Conservation (phyloP, 1,140 invertebrate genomes). For the Diabrotica virgifera region DNA sequence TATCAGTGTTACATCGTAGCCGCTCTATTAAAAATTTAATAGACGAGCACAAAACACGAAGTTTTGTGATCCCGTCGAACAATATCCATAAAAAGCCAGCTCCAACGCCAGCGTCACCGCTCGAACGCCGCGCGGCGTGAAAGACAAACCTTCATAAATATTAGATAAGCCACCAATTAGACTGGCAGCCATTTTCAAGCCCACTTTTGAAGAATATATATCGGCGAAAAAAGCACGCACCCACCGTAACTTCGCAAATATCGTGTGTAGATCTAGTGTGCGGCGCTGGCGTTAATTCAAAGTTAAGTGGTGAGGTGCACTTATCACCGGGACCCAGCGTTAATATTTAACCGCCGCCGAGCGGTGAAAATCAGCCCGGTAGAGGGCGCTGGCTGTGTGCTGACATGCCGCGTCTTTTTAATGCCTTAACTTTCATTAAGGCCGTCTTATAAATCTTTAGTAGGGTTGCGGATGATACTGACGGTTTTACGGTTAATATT, state of each 20-base stretch:
- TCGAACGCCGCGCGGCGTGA: neutral
- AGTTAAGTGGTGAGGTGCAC: constrained; percentile 39
- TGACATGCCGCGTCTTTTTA: constrained; percentile 45
- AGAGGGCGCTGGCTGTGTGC: constrained; percentile 22
- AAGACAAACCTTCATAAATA: constrained; percentile 24
- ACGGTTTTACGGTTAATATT: too few species aligned
- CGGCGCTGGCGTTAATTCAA: constrained; percentile 29
- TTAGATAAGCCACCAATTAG: constrained; percentile 28
- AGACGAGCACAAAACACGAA: neutral
- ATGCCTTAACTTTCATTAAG: constrained; percentile 45
- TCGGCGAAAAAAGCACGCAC: constrained; percentile 36
- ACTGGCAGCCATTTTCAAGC: constrained; percentile 20
- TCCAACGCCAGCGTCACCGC: neutral
- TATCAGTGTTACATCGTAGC: too few species aligned
- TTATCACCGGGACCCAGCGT: constrained; percentile 45
- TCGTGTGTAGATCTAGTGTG: constrained; percentile 30
- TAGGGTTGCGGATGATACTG: too few species aligned
- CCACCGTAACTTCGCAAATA: constrained; percentile 32
- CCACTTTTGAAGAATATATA: constrained; percentile 24
- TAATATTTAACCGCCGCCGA: constrained; percentile 42
- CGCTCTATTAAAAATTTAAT: too few species aligned
- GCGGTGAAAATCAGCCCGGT: constrained; percentile 31
- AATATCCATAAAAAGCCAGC: neutral
- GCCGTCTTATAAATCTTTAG: constrained; percentile 44
- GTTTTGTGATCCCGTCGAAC: neutral